Base-by-base conservation (phyloP, 2,797 vertebrate genomes). In the Eidolon dupreanum region DNA sequence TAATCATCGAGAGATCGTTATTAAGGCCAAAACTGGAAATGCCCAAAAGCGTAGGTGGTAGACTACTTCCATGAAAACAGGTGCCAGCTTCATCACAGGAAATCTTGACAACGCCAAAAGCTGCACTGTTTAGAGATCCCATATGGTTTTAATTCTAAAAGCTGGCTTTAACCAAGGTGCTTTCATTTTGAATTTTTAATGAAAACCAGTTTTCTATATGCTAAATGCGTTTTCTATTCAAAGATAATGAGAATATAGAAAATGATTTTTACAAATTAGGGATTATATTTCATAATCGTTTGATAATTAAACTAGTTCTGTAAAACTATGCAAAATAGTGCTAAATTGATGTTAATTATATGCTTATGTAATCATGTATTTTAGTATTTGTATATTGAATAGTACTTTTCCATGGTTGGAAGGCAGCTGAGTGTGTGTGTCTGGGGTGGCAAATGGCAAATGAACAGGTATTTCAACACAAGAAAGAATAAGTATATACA, bases 111-210 rank as follows among this genome's bases (percentile, higher is more conserved):
- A 3, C 1, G 28, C 73, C 84, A n/a, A 92, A 63, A 61, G 4
- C 36, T 55, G 13, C 33, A 53, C 26, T 88, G 28, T 65, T 93
- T 63, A 36, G 63, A 71, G 51, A 2, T 46, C 55, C 51, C 33
- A 77, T 36, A 43, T 15, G 43, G 63, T 55, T 86, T 95, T 92
- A 95, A 94, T 96, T 85, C 36, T 74, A n/a, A 90, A 88, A 70
- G 19, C n/a, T 85, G 41, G 41, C 49, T 96, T 94, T 97, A 53
- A 83, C 10, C 22, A 73, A 46, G 8, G 8, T 83, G 36, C 6
- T 96, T 95, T 68, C 16, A 79, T 73, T 88, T 93, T 92, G 71
- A 65, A 71, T 53, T 94, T 97, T 95, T 75, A 95, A 79, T 84
- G 22, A 86, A 95, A 93, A 87, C 13, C 11, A 81, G 13, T 83